Conservation (phyloP, 2,797 vertebrate genomes). For the Choloepus didactylus region DNA sequence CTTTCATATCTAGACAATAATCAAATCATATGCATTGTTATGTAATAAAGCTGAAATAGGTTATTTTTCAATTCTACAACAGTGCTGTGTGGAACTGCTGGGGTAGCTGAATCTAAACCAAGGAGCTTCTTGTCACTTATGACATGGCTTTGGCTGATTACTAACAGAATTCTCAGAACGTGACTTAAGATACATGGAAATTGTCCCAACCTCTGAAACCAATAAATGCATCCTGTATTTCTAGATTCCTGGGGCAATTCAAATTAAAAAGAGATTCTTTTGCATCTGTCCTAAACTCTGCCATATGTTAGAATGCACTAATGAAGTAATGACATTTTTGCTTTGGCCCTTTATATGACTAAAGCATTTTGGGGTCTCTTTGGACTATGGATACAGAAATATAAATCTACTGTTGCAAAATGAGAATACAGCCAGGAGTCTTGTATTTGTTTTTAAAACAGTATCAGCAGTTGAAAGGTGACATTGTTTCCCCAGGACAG, state of each 20-base stretch:
- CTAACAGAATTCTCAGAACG: conserved; percentile 33
- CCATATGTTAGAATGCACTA: background rate
- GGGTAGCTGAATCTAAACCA: background rate
- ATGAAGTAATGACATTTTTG: background rate
- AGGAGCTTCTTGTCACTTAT: background rate
- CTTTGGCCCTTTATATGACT: conserved; percentile 42
- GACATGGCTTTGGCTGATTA: background rate
- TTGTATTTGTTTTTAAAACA: background rate
- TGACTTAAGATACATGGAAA: background rate
- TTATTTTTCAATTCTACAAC: background rate
- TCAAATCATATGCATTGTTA: background rate
- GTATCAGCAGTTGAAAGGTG: background rate
- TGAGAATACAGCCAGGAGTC: background rate
- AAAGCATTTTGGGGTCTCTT: background rate
- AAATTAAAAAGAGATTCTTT: conserved; percentile 2
- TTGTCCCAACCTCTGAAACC: background rate
- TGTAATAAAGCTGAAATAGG: background rate
- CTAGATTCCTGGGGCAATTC: conserved; percentile 5
- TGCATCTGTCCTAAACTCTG: conserved; percentile 29
- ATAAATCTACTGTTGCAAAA: background rate
- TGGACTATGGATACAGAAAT: background rate
- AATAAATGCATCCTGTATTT: background rate
- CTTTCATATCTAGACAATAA: conserved; percentile 35
- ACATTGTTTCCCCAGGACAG: background rate
- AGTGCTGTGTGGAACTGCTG: background rate